phyloP scores from a whole-genome alignment of 2,888 invertebrate species.

The Germaria angustata region DNA sequence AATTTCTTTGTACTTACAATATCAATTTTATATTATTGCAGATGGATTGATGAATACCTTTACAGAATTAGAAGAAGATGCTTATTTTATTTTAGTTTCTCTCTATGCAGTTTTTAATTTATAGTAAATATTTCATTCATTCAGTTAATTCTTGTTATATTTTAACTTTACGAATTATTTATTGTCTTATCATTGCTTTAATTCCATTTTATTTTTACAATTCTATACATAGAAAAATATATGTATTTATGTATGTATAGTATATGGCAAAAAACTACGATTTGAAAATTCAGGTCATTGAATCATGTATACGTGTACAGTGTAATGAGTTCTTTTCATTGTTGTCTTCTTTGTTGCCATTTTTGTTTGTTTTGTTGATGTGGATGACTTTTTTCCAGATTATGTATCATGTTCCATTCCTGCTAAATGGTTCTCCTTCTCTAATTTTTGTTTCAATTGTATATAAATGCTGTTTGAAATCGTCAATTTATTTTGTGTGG shows the following conservation, averaged over 20 bases:
- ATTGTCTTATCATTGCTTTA: conserved; percentile 46
- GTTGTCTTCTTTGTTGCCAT: conserved; percentile 16
- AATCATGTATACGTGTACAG: conserved; percentile 52
- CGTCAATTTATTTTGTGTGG: background rate
- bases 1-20: too few relatives aligned
- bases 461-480: background rate
- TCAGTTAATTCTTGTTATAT: too few relatives aligned
- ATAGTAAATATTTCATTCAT: too few relatives aligned
- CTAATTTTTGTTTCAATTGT: conserved; percentile 13
- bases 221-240: conserved; percentile 22
- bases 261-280: background rate
- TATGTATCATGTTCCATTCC: conserved; percentile 26
- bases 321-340: conserved; percentile 33
- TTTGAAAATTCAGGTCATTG: conserved; percentile 65
- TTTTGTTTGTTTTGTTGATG: conserved; percentile 4
- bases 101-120: too few relatives aligned
- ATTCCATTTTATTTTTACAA: conserved; percentile 43
- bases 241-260: background rate
- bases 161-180: background rate
- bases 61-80: too few relatives aligned
- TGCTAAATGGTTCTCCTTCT: conserved; percentile 48
- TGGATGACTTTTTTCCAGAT: conserved; percentile 15
- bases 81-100: too few relatives aligned
- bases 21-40: too few relatives aligned
- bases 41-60: too few relatives aligned